Percentiles rank a stretch among this genome's conserved stretches.
These are phyloP conservation scores for Picathartes gymnocephalus DNA, from an alignment of 2,113 vertebrate species.

Conservation along the genomic window DNA sequence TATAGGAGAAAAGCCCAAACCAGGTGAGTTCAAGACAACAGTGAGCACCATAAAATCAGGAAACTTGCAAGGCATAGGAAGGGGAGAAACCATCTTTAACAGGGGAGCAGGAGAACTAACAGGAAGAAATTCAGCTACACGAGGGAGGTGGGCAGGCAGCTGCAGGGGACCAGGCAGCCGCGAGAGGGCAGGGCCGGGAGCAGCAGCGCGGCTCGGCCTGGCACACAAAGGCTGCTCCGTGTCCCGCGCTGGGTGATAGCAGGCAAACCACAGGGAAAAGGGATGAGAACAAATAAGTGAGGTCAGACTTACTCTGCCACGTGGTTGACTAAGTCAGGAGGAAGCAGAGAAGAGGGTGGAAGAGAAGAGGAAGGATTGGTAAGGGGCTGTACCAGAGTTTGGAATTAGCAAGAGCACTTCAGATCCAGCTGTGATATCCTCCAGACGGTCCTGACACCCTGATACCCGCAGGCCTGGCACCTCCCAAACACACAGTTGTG, in stretches of 20 bases:
- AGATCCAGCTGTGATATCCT: neutral
- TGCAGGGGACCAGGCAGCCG: conserved; percentile 16
- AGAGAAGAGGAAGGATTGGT: conserved; percentile 2
- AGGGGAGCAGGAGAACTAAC: neutral
- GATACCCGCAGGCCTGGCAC: neutral
- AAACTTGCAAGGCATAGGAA: neutral
- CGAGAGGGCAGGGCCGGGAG: conserved; percentile 38
- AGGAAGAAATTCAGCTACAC: neutral
- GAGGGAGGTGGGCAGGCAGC: neutral
- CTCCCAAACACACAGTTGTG: neutral
- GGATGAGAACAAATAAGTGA: neutral
- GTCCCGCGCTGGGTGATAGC: neutral
- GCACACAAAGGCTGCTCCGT: neutral
- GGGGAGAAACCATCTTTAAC: neutral
- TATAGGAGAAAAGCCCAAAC: neutral
- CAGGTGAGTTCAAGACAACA: neutral
- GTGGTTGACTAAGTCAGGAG: conserved; percentile 25
- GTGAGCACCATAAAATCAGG: neutral
- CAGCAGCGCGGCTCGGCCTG: neutral
- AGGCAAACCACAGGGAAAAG: neutral
- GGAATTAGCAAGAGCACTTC: neutral
- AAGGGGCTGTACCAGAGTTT: neutral
- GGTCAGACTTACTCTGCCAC: conserved; percentile 17
- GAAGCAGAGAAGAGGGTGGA: neutral
- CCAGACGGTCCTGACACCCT: neutral